Conservation (phyloP, 1,140 invertebrate genomes). For the Psilanteris sp. region DNA sequence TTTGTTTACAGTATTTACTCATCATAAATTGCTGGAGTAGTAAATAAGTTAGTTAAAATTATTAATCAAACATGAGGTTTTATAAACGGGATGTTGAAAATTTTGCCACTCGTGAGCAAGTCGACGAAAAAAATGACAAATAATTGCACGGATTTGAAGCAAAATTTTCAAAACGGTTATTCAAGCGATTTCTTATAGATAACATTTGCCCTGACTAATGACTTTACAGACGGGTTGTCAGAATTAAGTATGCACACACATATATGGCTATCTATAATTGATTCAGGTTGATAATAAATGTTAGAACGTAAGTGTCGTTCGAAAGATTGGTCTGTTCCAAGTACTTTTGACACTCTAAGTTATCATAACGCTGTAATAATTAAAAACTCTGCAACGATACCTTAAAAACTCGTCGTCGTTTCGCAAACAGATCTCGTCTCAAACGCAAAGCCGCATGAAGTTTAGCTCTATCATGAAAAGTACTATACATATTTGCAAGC, state of each 20-base stretch:
- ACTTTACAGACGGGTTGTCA: no score
- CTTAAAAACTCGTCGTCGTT: conserved; percentile 45
- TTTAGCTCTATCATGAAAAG: conserved; percentile 61
- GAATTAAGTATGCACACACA: no score
- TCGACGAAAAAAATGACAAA: not conserved
- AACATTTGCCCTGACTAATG: no score
- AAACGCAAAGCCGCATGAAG: conserved; percentile 62
- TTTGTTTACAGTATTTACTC: no score
- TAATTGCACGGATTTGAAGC: conserved; percentile 3
- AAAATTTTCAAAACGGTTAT: conserved; percentile 47
- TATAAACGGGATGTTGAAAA: conserved; percentile 32
- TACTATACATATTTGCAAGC: conserved; percentile 72
- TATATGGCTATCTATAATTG: no score
- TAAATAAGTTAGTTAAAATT: no score
- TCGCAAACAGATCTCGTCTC: conserved; percentile 52
- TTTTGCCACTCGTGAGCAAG: conserved; percentile 24
- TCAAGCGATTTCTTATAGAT: no score
- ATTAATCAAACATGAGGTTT: no score
- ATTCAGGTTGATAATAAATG: no score
- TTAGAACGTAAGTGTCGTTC: no score
- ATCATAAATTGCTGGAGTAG: conserved; percentile 28
- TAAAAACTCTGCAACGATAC: conserved; percentile 53
- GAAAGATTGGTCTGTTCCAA: no score
- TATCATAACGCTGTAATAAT: conserved; percentile 41
- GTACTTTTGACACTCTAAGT: no score